Evolutionary conservation across 1,140 invertebrate genomes (phyloP).

Genomic region (Drosophila jambulina): DNA sequence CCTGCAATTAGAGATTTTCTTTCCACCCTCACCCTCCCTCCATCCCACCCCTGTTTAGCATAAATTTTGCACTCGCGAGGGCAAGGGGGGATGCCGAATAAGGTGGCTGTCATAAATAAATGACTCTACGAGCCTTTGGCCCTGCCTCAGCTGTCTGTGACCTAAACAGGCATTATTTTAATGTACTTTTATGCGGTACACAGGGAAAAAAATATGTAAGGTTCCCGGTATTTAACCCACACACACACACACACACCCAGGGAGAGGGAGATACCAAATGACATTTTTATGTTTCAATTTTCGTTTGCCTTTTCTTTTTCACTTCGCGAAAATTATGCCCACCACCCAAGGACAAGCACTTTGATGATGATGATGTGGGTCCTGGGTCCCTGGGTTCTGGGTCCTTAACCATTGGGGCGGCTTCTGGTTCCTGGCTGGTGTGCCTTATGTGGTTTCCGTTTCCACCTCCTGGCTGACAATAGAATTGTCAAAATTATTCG

Average conservation of each 20-base stretch:
- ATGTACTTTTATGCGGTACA: conserved; percentile 73
- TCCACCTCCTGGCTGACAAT: conserved; percentile 57
- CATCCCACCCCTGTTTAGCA: conserved; percentile 39
- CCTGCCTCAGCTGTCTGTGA: conserved; percentile 69
- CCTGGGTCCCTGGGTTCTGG: background rate
- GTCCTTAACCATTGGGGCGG: conserved; percentile 4
- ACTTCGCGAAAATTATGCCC: conserved; percentile 49
- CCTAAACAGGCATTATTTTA: conserved; percentile 73
- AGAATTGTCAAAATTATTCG: conserved; percentile 79
- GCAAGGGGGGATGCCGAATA: background rate
- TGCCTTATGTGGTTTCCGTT: conserved; percentile 27
- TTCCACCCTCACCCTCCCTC: background rate
- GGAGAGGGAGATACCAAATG: conserved; percentile 34
- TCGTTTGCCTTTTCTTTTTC: conserved; percentile 39
- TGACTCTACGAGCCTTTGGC: conserved; percentile 57
- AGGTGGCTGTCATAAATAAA: conserved; percentile 68
- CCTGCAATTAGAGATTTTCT: conserved; percentile 36
- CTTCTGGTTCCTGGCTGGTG: background rate
- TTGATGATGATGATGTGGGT: conserved; percentile 31
- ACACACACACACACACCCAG: background rate
- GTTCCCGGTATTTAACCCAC: conserved; percentile 58
- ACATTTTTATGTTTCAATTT: conserved; percentile 71
- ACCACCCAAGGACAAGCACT: conserved; percentile 33
- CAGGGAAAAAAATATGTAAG: conserved; percentile 33
- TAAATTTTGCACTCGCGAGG: conserved; percentile 37